A percentile compares a stretch with the other conserved stretches of the same genome.
Conservation (phyloP, 2,113 vertebrate species). For the Thryonomys swinderianus region DNA sequence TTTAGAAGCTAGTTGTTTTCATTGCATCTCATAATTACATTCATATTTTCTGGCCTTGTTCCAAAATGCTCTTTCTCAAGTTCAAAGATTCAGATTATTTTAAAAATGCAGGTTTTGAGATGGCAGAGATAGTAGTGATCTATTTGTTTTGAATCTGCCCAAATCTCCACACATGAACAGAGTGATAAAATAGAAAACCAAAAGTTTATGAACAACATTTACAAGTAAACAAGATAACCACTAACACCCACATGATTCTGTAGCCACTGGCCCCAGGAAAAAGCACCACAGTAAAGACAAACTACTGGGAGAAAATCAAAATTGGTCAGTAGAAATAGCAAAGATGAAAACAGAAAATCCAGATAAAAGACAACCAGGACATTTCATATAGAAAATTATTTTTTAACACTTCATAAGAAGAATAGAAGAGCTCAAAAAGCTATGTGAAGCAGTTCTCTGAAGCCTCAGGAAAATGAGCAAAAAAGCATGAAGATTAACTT, state of each 20-base stretch:
- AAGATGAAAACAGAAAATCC: background rate
- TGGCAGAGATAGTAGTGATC: background rate
- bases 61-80: conserved; percentile 33
- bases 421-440: background rate
- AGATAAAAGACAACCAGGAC: background rate
- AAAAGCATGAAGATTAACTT: background rate
- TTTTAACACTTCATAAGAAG: background rate
- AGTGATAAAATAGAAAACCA: background rate
- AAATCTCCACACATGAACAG: background rate
- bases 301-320: background rate
- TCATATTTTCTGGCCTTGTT: background rate
- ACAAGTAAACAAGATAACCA: background rate
- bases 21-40: conserved; percentile 26
- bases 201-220: background rate
- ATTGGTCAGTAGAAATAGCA: background rate
- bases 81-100: conserved; percentile 5
- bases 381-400: background rate
- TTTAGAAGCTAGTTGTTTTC: conserved; percentile 37
- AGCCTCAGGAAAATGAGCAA: background rate
- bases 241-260: accelerated
- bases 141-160: background rate
- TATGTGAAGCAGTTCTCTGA: background rate
- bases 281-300: background rate
- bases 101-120: background rate
- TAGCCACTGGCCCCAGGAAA: background rate